Base-by-base conservation (phyloP, 2,888 invertebrate genomes). In the Melikaiella ostensackeni region DNA sequence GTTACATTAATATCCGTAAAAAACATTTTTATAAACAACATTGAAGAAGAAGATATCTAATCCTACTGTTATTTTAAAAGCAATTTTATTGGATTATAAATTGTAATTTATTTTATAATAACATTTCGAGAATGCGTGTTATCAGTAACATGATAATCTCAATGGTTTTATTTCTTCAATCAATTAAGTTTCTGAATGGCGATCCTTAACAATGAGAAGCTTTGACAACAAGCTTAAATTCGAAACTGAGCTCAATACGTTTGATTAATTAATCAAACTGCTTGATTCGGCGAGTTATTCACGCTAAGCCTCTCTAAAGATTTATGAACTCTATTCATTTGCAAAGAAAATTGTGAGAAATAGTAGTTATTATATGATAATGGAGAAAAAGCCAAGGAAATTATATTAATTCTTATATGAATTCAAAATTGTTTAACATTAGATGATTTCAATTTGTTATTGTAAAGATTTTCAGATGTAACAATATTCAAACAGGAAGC, bases 201-300 rank as follows among this genome's bases (percentile, higher is more conserved):
- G 30, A 70, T 70, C 13, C 33, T 50, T 50, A 70, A 30, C 33
- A 70, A 70, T 70, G 50, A 3, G n/a, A 70, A 30, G 70, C n/a
- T 70, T 50, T 70, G 50, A 50, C 50, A 46, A 70, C 50, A 70
- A 70, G 46, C 70, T 50, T 70, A 50, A 70, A 70, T 70, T 46
- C 46, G n/a, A 35, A 46, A n/a, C 27, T 27, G 30, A 46, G 66
- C 46, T 21, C n/a, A 21, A 55, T n/a, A 55, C 21, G 21, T 55
- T 55, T 55, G 55, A 55, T 66, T 19, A 66, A 46, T 66, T 66
- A 66, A 66, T 46, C 46, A 66, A 46, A 46, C 30, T 46, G 19
- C 16, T 62, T 27, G 19, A 66, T 27, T 66, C 46, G 16, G 19
- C 19, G 24, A 46, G 66, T 27, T 46, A 66, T 46, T 66, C 46